Percentiles rank a stretch among this genome's conserved stretches.
Evolutionary conservation across 2,113 vertebrate genomes (phyloP).

Genomic region (Lycaon pictus): DNA sequence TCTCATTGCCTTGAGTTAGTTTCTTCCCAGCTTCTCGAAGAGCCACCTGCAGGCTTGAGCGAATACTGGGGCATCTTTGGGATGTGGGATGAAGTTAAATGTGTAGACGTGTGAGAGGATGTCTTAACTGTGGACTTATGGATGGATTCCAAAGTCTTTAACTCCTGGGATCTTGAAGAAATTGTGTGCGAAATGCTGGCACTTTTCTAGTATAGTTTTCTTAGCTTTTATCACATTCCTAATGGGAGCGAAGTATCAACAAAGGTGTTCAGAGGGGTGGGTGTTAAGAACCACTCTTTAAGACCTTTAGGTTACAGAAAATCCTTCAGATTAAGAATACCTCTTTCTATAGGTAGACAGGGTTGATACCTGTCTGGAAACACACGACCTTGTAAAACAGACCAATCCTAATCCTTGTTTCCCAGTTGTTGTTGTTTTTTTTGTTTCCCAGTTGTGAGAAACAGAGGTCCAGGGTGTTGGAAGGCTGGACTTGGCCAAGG

Average conservation of each 20-base stretch:
- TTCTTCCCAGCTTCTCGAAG: neutral
- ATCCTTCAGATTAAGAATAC: neutral
- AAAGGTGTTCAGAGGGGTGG: neutral
- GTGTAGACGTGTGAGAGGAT: neutral
- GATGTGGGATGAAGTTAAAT: neutral
- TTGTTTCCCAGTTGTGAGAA: neutral
- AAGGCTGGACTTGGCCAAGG: neutral
- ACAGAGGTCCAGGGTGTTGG: neutral
- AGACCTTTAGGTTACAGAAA: neutral
- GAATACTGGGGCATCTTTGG: neutral
- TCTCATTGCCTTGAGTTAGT: neutral
- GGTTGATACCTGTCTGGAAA: neutral
- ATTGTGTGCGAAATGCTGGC: neutral
- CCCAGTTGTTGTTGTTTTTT: no score
- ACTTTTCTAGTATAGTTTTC: neutral
- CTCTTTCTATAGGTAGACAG: neutral
- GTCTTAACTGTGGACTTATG: neutral
- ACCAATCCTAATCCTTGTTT: neutral
- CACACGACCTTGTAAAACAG: neutral
- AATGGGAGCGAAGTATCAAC: neutral
- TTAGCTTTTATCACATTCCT: neutral
- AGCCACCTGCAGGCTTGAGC: neutral
- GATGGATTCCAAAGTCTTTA: neutral
- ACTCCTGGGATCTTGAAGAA: slow-evolving; percentile 29
- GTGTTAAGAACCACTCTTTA: neutral